Percentiles rank a stretch among this genome's conserved stretches.
phyloP scores from a whole-genome alignment of 2,797 vertebrate genomes.

The Macropodus opercularis region DNA sequence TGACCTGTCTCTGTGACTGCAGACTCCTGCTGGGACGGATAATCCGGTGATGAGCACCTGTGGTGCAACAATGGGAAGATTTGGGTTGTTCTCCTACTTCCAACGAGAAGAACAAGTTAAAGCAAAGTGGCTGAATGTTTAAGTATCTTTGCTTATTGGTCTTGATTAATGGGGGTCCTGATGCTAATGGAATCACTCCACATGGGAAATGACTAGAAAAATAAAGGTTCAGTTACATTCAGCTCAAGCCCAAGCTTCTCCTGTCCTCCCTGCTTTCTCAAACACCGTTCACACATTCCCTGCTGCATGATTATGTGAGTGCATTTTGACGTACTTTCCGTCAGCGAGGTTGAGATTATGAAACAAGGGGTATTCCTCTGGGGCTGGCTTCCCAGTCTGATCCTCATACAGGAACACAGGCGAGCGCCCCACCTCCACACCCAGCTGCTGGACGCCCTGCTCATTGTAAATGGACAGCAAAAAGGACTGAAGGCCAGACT shows the following conservation, averaged over 20 bases:
- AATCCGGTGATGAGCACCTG: constrained; percentile 71
- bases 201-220: not conserved
- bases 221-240: not conserved
- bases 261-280: not conserved
- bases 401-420: constrained; percentile 97
- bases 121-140: constrained; percentile 8
- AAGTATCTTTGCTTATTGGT: not conserved
- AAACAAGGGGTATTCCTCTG: constrained; percentile 96
- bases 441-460: constrained; percentile 93
- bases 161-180: not conserved
- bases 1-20: constrained; percentile 68
- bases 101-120: constrained; percentile 24
- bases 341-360: constrained; percentile 91
- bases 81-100: constrained; percentile 54
- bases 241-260: no score
- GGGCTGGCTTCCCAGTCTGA: constrained; percentile 91
- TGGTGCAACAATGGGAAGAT: constrained; percentile 56
- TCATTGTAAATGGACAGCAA: constrained; percentile 94
- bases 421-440: constrained; percentile 93
- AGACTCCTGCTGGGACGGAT: constrained; percentile 61
- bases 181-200: not conserved
- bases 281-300: no score
- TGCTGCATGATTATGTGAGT: not conserved
- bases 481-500: constrained; percentile 93
- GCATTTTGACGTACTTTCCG: constrained; percentile 88